These are phyloP conservation scores for Pheosia gnoma DNA, from an alignment of 2,888 invertebrate genomes.

Conservation along the genomic window DNA sequence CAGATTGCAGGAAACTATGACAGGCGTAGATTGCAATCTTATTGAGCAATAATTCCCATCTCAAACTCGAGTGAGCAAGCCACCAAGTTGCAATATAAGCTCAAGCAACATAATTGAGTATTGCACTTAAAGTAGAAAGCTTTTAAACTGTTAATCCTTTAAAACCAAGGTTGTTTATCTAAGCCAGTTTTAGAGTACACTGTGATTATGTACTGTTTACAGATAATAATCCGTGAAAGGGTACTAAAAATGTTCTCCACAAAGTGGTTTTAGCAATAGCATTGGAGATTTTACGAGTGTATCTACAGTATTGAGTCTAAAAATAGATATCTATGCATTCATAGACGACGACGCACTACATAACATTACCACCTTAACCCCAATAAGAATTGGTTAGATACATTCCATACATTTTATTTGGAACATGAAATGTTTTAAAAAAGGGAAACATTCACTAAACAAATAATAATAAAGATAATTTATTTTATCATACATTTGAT, in stretches of 20 bases:
- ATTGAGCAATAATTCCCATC: neutral
- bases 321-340: too few relatives aligned
- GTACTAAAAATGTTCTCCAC: slow-evolving; percentile 6
- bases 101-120: neutral
- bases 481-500: too few relatives aligned
- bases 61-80: neutral
- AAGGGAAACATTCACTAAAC: too few relatives aligned
- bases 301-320: neutral
- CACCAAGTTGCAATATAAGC: neutral
- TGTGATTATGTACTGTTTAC: slow-evolving; percentile 20
- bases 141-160: slow-evolving; percentile 24
- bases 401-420: too few relatives aligned
- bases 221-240: slow-evolving; percentile 24
- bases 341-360: too few relatives aligned
- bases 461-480: too few relatives aligned
- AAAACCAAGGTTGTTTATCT: slow-evolving; percentile 23
- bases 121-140: slow-evolving; percentile 13
- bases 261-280: neutral
- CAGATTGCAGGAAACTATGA: too few relatives aligned
- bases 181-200: slow-evolving; percentile 17
- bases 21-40: neutral
- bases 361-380: too few relatives aligned
- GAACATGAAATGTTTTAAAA: too few relatives aligned
- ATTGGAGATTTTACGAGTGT: neutral
- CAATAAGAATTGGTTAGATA: too few relatives aligned